Conservation (phyloP, 2,797 vertebrate species). For the Esox masquinongy region DNA sequence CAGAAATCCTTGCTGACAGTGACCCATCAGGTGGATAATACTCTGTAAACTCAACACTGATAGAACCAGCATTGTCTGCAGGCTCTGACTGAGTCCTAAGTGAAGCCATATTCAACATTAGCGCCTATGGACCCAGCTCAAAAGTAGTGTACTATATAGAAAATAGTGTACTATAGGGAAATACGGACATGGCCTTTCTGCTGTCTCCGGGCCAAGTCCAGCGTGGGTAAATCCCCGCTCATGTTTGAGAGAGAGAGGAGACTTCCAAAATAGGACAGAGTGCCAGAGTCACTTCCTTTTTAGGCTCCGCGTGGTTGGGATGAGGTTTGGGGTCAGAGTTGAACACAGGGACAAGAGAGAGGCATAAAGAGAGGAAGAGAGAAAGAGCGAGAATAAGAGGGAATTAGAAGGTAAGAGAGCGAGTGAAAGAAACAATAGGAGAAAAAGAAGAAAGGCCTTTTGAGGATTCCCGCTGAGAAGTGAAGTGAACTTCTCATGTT, state of each 20-base stretch:
- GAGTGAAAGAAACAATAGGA: no score
- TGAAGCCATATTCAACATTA: background rate
- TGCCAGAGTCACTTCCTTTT: constrained; percentile 20
- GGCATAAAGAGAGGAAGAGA: background rate
- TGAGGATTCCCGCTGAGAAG: no score
- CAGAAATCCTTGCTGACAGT: no score
- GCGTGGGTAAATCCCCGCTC: constrained; percentile 3
- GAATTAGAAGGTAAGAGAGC: background rate
- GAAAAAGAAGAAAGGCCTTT: no score
- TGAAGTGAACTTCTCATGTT: no score
- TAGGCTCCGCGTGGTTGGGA: constrained; percentile 5
- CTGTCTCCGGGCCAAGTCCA: background rate
- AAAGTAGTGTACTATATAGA: background rate
- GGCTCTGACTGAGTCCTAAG: background rate
- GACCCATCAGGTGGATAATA: background rate
- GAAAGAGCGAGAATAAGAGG: background rate
- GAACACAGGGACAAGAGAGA: background rate
- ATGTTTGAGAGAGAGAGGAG: background rate
- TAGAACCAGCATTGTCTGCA: background rate
- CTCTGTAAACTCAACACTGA: background rate
- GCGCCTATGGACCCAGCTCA: background rate
- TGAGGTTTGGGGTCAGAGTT: constrained; percentile 18
- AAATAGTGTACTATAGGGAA: background rate
- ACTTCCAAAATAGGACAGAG: constrained; percentile 8
- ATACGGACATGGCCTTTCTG: background rate